phyloP scores from a whole-genome alignment of 1,140 invertebrate genomes.

The Coelopa frigida region DNA sequence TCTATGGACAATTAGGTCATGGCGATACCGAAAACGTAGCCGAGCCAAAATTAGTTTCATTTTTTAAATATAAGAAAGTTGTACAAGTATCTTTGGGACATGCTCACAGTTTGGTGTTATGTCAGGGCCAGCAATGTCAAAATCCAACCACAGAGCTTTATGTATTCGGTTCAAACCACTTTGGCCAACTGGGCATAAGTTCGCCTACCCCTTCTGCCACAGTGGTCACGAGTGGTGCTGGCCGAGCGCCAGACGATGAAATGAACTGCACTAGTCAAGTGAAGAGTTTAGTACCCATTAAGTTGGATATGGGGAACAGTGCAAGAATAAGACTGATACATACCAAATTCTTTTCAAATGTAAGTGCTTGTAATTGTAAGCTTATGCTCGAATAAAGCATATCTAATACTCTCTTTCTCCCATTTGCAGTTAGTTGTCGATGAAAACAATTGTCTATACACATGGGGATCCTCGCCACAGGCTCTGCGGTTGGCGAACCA shows the following conservation, averaged over 20 bases:
- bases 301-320: constrained; percentile 49
- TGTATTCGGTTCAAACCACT: constrained; percentile 70
- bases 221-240: constrained; percentile 45
- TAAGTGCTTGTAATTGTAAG: constrained; percentile 53
- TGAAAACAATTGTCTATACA: constrained; percentile 58
- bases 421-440: constrained; percentile 60
- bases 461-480: constrained; percentile 74
- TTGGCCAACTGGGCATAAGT: constrained; percentile 70
- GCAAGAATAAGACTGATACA: constrained; percentile 56
- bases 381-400: too few relatives aligned
- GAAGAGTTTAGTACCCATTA: constrained; percentile 48
- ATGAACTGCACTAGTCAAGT: constrained; percentile 15
- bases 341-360: constrained; percentile 76
- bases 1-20: constrained; percentile 78
- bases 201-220: constrained; percentile 25
- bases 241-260: constrained; percentile 34
- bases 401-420: not conserved
- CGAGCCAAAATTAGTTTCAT: constrained; percentile 53
- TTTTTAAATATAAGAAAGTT: constrained; percentile 47
- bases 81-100: constrained; percentile 62
- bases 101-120: constrained; percentile 64
- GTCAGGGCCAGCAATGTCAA: constrained; percentile 17
- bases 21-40: constrained; percentile 59
- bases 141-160: constrained; percentile 56
- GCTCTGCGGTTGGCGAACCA: constrained; percentile 62